Conservation (phyloP, 2,888 invertebrate species). For the Dynastes tityus region DNA sequence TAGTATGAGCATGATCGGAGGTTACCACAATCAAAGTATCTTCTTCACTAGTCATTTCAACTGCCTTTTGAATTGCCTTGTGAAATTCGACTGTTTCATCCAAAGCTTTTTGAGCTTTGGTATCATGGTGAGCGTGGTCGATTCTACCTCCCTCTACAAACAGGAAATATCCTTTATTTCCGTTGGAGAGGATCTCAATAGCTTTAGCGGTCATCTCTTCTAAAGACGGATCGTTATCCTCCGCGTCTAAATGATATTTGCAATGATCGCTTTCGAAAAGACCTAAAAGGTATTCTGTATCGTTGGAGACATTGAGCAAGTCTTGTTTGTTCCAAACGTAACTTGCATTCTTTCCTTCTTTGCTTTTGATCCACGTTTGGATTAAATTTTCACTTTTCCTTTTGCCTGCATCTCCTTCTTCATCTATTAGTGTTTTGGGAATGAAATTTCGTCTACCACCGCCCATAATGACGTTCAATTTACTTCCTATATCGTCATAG, state of each 20-base stretch:
- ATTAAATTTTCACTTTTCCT: slow-evolving; percentile 80
- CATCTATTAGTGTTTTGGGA: slow-evolving; percentile 72
- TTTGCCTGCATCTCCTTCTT: slow-evolving; percentile 72
- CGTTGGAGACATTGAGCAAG: slow-evolving; percentile 72
- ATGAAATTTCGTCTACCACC: slow-evolving; percentile 81
- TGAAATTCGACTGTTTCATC: slow-evolving; percentile 86
- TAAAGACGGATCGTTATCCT: slow-evolving; percentile 76
- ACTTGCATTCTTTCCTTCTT: slow-evolving; percentile 66
- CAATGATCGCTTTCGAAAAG: slow-evolving; percentile 64
- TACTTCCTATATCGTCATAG: slow-evolving; percentile 76
- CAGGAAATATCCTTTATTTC: slow-evolving; percentile 81
- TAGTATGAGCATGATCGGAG: slow-evolving; percentile 85
- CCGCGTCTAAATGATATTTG: slow-evolving; percentile 78
- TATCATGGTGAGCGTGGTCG: slow-evolving; percentile 85
- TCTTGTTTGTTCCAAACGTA: slow-evolving; percentile 76
- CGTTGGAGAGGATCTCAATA: slow-evolving; percentile 77
- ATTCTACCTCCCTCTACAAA: slow-evolving; percentile 86
- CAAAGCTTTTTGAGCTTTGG: slow-evolving; percentile 78
- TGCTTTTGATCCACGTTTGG: slow-evolving; percentile 77
- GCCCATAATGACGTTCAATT: slow-evolving; percentile 84
- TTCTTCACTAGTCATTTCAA: slow-evolving; percentile 73
- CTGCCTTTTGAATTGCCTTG: slow-evolving; percentile 75
- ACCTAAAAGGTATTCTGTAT: slow-evolving; percentile 73
- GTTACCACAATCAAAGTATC: slow-evolving; percentile 88
- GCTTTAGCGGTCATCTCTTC: slow-evolving; percentile 83